Percentiles rank a stretch among this genome's conserved stretches.
These are phyloP conservation scores for Rattus rattus DNA, from an alignment of 2,113 vertebrate species.

Conservation along the genomic window DNA sequence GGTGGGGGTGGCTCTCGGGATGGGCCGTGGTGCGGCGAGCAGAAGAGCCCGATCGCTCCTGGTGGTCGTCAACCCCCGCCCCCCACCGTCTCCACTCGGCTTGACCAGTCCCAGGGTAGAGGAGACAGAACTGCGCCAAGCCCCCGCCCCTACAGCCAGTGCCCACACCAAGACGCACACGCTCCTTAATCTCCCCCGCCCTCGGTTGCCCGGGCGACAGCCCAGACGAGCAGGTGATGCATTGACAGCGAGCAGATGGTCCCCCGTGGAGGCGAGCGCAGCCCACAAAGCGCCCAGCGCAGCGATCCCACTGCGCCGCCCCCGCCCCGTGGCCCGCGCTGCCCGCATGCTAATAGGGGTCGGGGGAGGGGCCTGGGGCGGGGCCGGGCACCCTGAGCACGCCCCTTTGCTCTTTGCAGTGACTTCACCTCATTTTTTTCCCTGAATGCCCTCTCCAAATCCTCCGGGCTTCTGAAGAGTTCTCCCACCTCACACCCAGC, in stretches of 20 bases:
- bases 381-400: background rate
- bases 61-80: background rate
- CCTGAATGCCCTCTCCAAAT: background rate
- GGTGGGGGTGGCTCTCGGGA: background rate
- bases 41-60: background rate
- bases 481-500: background rate
- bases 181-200: slow-evolving; percentile 85
- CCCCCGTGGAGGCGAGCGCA: slow-evolving; percentile 95
- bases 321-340: slow-evolving; percentile 33
- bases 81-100: background rate
- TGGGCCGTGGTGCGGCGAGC: background rate
- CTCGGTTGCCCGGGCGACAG: slow-evolving; percentile 92
- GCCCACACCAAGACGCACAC: slow-evolving; percentile 62
- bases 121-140: background rate
- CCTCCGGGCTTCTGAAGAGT: background rate
- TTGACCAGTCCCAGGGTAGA: background rate
- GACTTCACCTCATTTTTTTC: background rate
- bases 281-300: slow-evolving; percentile 93
- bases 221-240: slow-evolving; percentile 99
- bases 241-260: slow-evolving; percentile 99
- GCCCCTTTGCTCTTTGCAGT: background rate
- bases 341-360: slow-evolving; percentile 73
- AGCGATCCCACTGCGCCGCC: slow-evolving; percentile 91
- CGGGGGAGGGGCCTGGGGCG: slow-evolving; percentile 19
- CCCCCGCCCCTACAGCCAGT: slow-evolving; percentile 66